Base-by-base conservation (phyloP, 2,888 invertebrate species). In the Malthinus flaveolus region DNA sequence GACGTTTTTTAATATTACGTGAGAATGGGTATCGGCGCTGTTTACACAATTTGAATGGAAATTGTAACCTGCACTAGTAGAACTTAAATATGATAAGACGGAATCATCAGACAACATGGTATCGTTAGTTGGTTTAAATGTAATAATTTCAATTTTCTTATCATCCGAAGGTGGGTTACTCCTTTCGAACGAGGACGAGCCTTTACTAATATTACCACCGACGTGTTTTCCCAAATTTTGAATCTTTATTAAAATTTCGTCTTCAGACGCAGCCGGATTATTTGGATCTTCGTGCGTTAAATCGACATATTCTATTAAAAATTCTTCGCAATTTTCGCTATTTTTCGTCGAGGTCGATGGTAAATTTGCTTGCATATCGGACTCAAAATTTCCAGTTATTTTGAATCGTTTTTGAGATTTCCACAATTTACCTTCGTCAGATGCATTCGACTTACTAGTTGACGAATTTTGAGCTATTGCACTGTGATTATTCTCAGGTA, bases 271-370 rank as follows among this genome's bases (percentile, higher is more conserved):
- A 9, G 2, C 15, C 12, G 15, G 5, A 1, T n/a, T 15, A 6
- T 42, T 0, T 7, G 3, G 39, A 4, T 4, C 23, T 42, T 42
- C 39, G 3, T 23, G 1, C 1, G 39, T 42, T 23, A 56, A 37
- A 23, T 56, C 35, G 4, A 49, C 5, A n/a, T 45, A 15, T 8
- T 46, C 12, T 10, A 56, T 42, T 7, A 56, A 7, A 32, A 13
- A 37, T 50, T 56, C 56, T 11, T 56, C 49, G 1, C 49, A 23
- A 5, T 49, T 1, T 49, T 46, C 3, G 35, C 45, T 32, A 13
- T 33, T 10, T 15, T 23, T 2, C 11, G 13, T 1, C 10, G 53
- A 13, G 7, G 39, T 42, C 2, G 39, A 42, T 1, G 39, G 39
- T 5, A 42, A 13, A n/a, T 42, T n/a, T n/a, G 8, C 10, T 5